These are phyloP conservation scores for Anolis apletophallus DNA, from an alignment of 2,797 vertebrate species.

Conservation along the genomic window DNA sequence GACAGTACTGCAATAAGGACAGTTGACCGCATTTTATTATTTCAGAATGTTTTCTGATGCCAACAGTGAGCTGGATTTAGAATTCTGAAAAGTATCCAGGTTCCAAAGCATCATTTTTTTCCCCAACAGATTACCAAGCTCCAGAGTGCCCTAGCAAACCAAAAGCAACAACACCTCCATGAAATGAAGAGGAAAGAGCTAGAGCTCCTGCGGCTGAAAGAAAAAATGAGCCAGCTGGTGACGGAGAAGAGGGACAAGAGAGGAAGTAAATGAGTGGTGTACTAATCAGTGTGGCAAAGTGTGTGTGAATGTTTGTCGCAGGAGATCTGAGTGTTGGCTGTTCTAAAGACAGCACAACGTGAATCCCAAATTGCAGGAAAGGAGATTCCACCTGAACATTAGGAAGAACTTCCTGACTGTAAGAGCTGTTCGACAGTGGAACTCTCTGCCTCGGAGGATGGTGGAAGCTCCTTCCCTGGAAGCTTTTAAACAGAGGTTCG, in stretches of 20 bases:
- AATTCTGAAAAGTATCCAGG: not conserved
- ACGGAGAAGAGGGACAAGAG: conserved; percentile 23
- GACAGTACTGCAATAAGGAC: not conserved
- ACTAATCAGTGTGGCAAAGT: not conserved
- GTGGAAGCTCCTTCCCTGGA: no score
- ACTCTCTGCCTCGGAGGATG: no score
- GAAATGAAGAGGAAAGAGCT: conserved; percentile 35
- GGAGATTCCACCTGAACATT: no score
- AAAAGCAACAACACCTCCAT: not conserved
- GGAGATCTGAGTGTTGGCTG: not conserved
- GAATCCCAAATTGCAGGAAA: no score
- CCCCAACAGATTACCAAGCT: conserved; percentile 3
- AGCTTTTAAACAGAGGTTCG: no score
- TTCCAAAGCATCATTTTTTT: not conserved
- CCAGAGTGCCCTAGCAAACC: not conserved
- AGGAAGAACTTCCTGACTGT: no score
- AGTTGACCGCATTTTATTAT: not conserved
- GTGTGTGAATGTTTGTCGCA: no score
- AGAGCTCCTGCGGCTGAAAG: conserved; percentile 29
- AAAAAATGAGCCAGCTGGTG: conserved; percentile 9
- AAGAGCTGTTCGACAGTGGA: no score
- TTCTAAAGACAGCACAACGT: not conserved
- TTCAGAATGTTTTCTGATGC: not conserved
- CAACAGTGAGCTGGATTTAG: not conserved
- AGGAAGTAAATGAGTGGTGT: not conserved